Evolutionary conservation across 2,113 vertebrate genomes (phyloP).

Genomic region (Burhinus bistriatus): DNA sequence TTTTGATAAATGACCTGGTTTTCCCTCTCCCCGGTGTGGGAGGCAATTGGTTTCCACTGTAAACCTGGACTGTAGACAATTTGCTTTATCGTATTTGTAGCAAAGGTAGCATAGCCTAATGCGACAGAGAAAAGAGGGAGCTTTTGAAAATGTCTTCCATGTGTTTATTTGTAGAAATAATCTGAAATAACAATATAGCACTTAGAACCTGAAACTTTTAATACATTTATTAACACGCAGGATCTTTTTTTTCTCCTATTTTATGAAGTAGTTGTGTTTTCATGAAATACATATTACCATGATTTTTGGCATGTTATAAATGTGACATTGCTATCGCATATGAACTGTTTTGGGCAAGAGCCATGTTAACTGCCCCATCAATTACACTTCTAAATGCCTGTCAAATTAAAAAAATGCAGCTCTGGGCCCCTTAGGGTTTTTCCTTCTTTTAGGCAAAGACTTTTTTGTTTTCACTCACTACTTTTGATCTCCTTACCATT

Average conservation of each 20-base stretch:
- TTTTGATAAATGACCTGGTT: conserved; percentile 49
- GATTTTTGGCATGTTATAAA: conserved; percentile 15
- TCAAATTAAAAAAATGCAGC: conserved; percentile 48
- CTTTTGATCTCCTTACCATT: conserved; percentile 45
- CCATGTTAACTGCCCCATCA: conserved; percentile 61
- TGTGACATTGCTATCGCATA: conserved; percentile 2
- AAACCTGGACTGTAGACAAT: not conserved
- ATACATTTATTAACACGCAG: not conserved
- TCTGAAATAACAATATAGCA: not conserved
- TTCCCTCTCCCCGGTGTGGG: not conserved
- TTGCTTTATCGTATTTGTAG: not conserved
- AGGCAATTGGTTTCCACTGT: conserved; percentile 30
- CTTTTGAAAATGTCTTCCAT: not conserved
- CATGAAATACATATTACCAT: not conserved
- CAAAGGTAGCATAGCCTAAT: not conserved
- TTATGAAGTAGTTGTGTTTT: not conserved
- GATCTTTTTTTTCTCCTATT: not conserved
- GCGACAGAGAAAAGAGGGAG: not conserved
- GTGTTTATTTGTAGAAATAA: not conserved
- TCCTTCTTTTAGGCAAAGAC: conserved; percentile 13
- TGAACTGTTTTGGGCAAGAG: conserved; percentile 56
- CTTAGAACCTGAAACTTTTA: not conserved
- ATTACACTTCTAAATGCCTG: conserved; percentile 63
- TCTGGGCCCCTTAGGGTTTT: conserved; percentile 35
- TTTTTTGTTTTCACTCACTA: conserved; percentile 6